phyloP scores from a whole-genome alignment of 2,113 vertebrate species.

The Pongo abelii region DNA sequence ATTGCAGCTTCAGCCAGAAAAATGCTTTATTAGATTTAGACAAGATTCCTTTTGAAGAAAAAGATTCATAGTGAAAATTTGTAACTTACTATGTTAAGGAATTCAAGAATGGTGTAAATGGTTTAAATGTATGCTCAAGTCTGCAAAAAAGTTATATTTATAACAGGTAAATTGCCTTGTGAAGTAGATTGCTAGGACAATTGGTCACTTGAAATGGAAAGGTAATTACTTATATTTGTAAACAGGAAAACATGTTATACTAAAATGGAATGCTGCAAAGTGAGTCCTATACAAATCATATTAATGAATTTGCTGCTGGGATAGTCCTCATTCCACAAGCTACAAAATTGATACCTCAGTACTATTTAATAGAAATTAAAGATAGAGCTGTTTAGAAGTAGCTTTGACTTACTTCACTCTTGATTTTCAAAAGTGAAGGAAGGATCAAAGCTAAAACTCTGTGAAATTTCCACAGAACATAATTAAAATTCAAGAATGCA shows the following conservation, averaged over 20 bases:
- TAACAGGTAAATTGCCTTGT: not conserved
- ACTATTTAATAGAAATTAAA: not conserved
- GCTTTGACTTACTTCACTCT: not conserved
- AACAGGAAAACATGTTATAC: not conserved
- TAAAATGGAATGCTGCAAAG: not conserved
- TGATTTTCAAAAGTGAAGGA: conserved; percentile 5
- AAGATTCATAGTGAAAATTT: not conserved
- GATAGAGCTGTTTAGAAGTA: not conserved
- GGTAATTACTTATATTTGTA: not conserved
- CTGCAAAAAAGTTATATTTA: not conserved
- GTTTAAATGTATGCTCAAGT: not conserved
- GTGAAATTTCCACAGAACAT: not conserved
- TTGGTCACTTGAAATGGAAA: not conserved
- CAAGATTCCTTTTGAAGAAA: not conserved
- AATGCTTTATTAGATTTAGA: not conserved
- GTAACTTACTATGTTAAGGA: not conserved
- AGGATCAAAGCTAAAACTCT: not conserved
- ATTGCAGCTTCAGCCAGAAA: not conserved
- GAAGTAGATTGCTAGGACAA: not conserved
- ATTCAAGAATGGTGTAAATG: not conserved
- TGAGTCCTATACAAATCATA: not conserved
- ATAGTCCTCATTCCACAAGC: not conserved
- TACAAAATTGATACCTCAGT: not conserved
- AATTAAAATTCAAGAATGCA: not conserved
- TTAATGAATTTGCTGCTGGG: not conserved